Conservation (phyloP, 2,797 vertebrate species). For the Loris lydekkerianus region DNA sequence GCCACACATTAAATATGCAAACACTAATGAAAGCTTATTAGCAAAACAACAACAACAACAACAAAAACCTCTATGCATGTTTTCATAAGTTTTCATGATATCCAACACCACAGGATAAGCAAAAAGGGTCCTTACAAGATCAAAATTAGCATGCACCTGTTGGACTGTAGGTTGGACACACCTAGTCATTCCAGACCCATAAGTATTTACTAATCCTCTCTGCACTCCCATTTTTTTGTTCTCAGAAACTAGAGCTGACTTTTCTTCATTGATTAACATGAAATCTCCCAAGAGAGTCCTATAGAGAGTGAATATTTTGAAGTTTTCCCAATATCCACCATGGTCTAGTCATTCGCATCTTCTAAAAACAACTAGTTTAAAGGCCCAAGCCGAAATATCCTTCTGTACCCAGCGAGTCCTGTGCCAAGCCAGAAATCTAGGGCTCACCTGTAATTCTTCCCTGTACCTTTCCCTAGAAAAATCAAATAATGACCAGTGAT, state of each 20-base stretch:
- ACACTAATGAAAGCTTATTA: too few species aligned
- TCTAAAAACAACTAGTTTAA: background rate
- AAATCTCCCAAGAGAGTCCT: background rate
- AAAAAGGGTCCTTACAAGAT: too few species aligned
- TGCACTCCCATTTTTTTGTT: background rate
- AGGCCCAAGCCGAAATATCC: background rate
- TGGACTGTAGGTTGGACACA: too few species aligned
- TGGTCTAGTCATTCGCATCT: background rate
- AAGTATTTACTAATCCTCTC: rapidly evolving
- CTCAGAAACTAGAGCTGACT: background rate
- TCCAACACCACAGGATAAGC: too few species aligned
- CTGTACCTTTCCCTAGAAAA: background rate
- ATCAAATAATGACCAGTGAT: background rate
- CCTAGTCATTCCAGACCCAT: rapidly evolving
- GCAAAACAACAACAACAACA: too few species aligned
- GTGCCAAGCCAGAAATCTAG: background rate
- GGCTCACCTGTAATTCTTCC: background rate
- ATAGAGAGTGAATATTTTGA: background rate
- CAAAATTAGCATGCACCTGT: too few species aligned
- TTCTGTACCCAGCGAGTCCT: rapidly evolving
- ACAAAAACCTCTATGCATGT: too few species aligned
- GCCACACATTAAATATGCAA: too few species aligned
- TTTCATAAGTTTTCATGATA: too few species aligned
- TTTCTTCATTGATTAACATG: background rate
- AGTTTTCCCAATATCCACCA: background rate